Evolutionary conservation across 1,140 invertebrate species (phyloP).

Genomic region (Anoplolepis gracilipes): DNA sequence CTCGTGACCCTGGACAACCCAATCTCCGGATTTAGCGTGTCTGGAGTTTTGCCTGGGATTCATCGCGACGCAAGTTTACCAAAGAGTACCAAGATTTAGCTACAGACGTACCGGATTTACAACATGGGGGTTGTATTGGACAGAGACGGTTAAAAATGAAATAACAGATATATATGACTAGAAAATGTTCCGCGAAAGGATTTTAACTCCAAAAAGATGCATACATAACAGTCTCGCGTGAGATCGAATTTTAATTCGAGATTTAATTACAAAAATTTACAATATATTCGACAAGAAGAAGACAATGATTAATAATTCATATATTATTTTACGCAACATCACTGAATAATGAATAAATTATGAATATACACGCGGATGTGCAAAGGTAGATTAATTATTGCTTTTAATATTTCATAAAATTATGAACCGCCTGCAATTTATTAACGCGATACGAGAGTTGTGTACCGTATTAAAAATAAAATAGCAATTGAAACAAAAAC

Average conservation of each 20-base stretch:
- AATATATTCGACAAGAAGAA: neutral
- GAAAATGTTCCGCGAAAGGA: conserved; percentile 12
- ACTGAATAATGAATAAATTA: conserved; percentile 18
- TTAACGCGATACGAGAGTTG: neutral
- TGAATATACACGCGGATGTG: neutral
- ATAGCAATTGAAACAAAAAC: conserved; percentile 4
- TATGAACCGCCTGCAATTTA: conserved; percentile 2
- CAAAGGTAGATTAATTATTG: conserved; percentile 23
- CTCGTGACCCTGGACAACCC: conserved; percentile 55
- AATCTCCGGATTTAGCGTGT: conserved; percentile 59
- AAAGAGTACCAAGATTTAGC: conserved; percentile 31
- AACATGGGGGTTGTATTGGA: conserved; percentile 19
- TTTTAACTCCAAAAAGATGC: neutral
- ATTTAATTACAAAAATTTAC: neutral
- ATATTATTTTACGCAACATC: neutral
- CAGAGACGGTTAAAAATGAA: neutral
- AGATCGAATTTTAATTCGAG: neutral
- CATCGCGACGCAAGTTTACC: conserved; percentile 51
- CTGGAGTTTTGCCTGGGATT: conserved; percentile 57
- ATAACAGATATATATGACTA: neutral
- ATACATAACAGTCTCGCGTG: too few relatives aligned
- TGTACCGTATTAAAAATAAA: conserved; percentile 25
- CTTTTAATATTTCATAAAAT: conserved; percentile 24
- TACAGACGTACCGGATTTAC: conserved; percentile 35
- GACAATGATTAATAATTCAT: conserved; percentile 14